Base-by-base conservation (phyloP, 2,797 vertebrate species). In the Neomorphus geoffroyi region DNA sequence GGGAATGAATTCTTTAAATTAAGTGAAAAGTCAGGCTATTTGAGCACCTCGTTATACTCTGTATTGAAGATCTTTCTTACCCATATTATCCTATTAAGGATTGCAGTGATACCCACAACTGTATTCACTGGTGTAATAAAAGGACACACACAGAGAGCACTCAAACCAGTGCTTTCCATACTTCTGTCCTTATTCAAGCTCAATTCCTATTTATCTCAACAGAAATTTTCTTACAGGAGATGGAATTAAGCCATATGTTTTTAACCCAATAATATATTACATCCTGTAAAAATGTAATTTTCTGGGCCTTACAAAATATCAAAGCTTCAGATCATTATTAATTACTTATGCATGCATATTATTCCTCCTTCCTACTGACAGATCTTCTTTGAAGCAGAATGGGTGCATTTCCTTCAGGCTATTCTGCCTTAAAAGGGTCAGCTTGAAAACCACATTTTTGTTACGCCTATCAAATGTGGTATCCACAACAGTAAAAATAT, bases 261-360 rank as follows among this genome's bases (percentile, higher is more conserved):
- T 94, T 92, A 94, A 88, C 51, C 67, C 74, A 95, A 91, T 89
- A 94, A 96, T 94, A 80, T 92, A 86, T 71, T 64, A 96, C 64
- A 73, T 70, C n/a, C 33, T 56, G 62, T 66, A 96, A 92, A 95
- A 92, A 86, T 51, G 81, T 80, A 60, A 96, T 96, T 95, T 97
- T 95, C 77, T 92, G 57, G 61, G 80, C 43, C 86, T 94, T 94
- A 82, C 84, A 89, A 92, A 94, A 75, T 94, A 95, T 94, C 92
- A 97, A 96, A 97, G 89, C 90, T 95, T 71, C 85, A 82, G 66
- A 96, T 96, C 91, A 80, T 84, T 92, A 96, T 94, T 96, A 90
- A 96, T 97, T 94, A 95, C 95, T 96, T 95, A 96, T 94, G 93
- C 96, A 96, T 96, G 94, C 95, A 94, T 90, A 80, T 96, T 91